Conservation (phyloP, 2,113 vertebrate genomes). For the Pseudois nayaur region DNA sequence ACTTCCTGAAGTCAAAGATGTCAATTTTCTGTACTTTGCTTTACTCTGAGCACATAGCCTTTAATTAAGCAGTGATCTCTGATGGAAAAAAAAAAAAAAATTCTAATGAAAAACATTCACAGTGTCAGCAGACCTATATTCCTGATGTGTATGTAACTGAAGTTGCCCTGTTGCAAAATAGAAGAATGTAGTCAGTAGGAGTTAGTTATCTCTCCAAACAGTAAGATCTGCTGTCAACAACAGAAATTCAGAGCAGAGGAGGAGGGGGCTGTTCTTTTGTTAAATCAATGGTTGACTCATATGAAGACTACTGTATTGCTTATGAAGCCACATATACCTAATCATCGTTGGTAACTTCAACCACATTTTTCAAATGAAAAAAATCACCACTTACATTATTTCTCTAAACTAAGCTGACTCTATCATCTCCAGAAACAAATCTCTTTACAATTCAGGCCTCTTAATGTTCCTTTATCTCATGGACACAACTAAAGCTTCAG, state of each 20-base stretch:
- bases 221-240: background rate
- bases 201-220: background rate
- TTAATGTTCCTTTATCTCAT: background rate
- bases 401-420: background rate
- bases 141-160: background rate
- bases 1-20: background rate
- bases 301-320: background rate
- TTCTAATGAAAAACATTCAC: background rate
- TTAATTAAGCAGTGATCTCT: background rate
- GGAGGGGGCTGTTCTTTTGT: background rate
- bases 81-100: background rate
- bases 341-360: background rate
- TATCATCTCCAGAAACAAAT: background rate
- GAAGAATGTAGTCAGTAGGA: fast-evolving
- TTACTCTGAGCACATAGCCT: background rate
- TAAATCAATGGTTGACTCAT: fast-evolving
- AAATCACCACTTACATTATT: background rate
- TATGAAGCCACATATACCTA: too few relatives aligned
- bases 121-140: background rate
- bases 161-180: background rate
- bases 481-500: background rate
- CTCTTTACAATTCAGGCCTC: background rate
- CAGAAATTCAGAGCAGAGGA: fast-evolving
- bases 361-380: background rate
- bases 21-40: background rate